Evolutionary conservation across 2,888 invertebrate species (phyloP).

Genomic region (Netelia virgata): DNA sequence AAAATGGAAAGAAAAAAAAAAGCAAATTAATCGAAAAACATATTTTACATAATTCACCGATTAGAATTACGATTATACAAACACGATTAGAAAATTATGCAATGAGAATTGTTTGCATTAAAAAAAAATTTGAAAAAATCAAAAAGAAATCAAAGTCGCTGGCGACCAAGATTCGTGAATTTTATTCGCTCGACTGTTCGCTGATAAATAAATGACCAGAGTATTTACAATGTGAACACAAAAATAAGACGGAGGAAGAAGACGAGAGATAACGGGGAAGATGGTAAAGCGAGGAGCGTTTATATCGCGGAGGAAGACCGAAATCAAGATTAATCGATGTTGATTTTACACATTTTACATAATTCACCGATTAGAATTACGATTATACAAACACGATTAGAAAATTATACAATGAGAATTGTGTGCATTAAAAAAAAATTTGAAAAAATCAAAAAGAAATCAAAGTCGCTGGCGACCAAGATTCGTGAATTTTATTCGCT

Average conservation of each 20-base stretch:
- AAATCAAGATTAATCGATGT: slow-evolving; percentile 80
- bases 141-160: neutral
- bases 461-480: neutral
- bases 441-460: neutral
- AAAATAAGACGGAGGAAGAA: slow-evolving; percentile 7
- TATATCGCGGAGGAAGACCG: slow-evolving; percentile 57
- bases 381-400: neutral
- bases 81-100: too few relatives aligned
- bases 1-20: too few relatives aligned
- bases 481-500: neutral
- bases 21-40: neutral
- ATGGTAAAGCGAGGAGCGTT: slow-evolving; percentile 21
- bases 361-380: neutral
- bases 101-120: too few relatives aligned
- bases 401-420: too few relatives aligned
- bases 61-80: neutral
- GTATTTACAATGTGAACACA: neutral
- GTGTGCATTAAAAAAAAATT: too few relatives aligned
- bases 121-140: neutral
- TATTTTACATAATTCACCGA: neutral
- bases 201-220: slow-evolving; percentile 42
- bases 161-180: neutral
- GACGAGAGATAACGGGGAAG: slow-evolving; percentile 21
- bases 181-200: neutral
- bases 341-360: slow-evolving; percentile 66